Base-by-base conservation (phyloP, 1,140 invertebrate species). In the Magallana ariakensis region DNA sequence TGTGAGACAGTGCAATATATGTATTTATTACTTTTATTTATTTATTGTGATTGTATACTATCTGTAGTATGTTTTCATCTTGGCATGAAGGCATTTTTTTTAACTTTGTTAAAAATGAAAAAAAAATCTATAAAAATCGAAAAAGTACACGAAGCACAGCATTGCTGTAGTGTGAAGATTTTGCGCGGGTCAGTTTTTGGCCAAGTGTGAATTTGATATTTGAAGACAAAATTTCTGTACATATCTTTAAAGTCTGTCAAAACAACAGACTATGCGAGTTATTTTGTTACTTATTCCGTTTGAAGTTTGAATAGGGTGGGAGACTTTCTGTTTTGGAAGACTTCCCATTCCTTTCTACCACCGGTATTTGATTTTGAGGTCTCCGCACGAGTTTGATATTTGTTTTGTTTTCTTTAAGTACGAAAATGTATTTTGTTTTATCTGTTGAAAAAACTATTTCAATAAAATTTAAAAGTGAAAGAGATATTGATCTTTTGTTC, bases 1-100 rank as follows among this genome's bases (percentile, higher is more conserved):
- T 75, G 66, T 75, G 66, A 75, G 66, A 75, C 66, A 75, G 66
- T 75, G 66, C 66, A 75, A 75, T 75, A 75, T 75, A 33, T 26
- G 16, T 22, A 70, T 26, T 70, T 19, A 19, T 70, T 33, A 75
- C 26, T 60, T 11, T 75, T 13, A 26, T 26, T 75, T 60, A 26
- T 75, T 75, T 26, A 75, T 75, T 75, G 33, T 46, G 33, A 46
- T 2, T 46, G 33, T 46, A 46, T n/a, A n/a, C n/a, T n/a, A n/a
- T 46, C 33, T 75, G 33, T 75, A 26, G 22, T 75, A 60, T 16
- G 58, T 75, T 75, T 75, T 75, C 66, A 75, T 46, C 33, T 46
- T 46, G 33, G 33, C 33, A 5, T 46, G 33, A 46, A 46, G 33
- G 5, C 33, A 46, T 46, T 4, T 46, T n/a, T n/a, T 46, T 46